Base-by-base conservation (phyloP, 2,113 vertebrate species). In the Solea solea region DNA sequence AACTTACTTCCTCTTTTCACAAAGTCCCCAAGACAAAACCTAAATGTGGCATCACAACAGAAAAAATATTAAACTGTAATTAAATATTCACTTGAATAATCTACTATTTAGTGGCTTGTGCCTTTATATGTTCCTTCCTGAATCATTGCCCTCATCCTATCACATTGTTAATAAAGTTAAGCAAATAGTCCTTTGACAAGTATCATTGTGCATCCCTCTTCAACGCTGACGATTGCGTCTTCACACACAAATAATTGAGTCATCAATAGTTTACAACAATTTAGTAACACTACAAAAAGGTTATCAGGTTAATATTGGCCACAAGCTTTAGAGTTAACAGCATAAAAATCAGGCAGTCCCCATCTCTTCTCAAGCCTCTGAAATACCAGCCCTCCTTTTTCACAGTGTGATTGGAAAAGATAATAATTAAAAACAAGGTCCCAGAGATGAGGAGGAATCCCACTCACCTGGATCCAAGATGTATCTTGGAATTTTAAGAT, bases 121-220 rank as follows among this genome's bases (percentile, higher is more conserved):
- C 55, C 59, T 15, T 16, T 48, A 59, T 5, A 52, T 34, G 39
- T 51, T 41, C 16, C 63, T 44, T 52, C 42, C 27, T 57, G 40
- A 48, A 68, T 72, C n/a, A 39, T 14, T 10, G 34, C 3, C 45
- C 46, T 68, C 16, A 50, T 52, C 46, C 41, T 21, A 41, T 77
- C 62, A 83, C 54, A 76, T 66, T 71, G 61, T 69, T 15, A 76
- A 80, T 52, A 69, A 63, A 39, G 41, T 79, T 60, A 76, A 63
- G 10, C 70, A 89, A 89, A 82, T 73, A 91, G 87, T 88, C 87
- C 90, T 89, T 86, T 5, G 72, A 70, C 14, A 78, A 71, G 72
- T 65, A 60, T 61, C 12, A 49, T 69, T 72, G 62, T 54, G 64
- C 61, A 52, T 52, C 52, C 14, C 13, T 9, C 60, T 56, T 40